Base-by-base conservation (phyloP, 2,888 invertebrate species). In the Acanthoscelides obtectus region DNA sequence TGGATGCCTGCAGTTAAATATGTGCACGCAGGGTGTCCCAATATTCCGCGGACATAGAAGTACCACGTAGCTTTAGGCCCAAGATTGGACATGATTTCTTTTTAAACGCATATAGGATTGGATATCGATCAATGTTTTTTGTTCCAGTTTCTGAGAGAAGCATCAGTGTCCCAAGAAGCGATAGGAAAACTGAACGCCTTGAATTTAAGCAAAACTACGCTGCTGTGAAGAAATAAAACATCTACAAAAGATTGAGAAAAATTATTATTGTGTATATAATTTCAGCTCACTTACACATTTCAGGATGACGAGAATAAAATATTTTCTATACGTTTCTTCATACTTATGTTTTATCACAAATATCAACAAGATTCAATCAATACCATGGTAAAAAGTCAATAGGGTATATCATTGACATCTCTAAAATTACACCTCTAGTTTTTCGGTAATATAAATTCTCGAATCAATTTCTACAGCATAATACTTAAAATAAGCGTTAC, bases 121-220 rank as follows among this genome's bases (percentile, higher is more conserved):
- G n/a, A n/a, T n/a, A n/a, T n/a, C n/a, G n/a, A n/a, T n/a, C n/a
- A n/a, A n/a, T n/a, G n/a, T 45, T 45, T 72, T 74, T 71, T 72
- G 19, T 80, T 81, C 75, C 78, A 88, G 83, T 85, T 87, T 64
- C 78, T 88, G 68, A 81, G 88, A 74, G 88, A 88, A 72, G 88
- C 89, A 22, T 87, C 88, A 0, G 75, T 88, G 66, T 85, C 86
- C 0, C 88, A 88, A 75, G 88, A 88, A 79, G 83, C 85, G 2
- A 80, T 84, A 17, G 86, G 83, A 72, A 84, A 86, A 45, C 83
- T 86, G 72, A 85, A 82, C 71, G 84, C 85, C 0, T 84, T 77
- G 65, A 77, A 78, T 75, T 67, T 74, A 64, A 78, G 72, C 72
- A 75, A 76, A 67, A 76, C 72, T 63, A 45, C 45, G 6, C 17